phyloP scores from a whole-genome alignment of 1,140 invertebrate genomes.

The Aphaenogaster rudis region DNA sequence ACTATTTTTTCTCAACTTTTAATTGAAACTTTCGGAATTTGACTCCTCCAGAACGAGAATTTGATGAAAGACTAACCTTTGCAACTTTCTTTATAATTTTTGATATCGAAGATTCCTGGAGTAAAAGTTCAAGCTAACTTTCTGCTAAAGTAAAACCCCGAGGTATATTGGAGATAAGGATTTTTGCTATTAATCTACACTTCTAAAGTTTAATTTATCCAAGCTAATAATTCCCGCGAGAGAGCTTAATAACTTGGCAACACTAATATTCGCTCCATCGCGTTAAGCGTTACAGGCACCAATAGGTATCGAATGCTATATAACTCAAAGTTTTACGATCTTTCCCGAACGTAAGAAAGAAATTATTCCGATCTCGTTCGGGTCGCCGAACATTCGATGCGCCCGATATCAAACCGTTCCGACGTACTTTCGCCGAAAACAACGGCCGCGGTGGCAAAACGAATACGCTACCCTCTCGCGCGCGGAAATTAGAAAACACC shows the following conservation, averaged over 20 bases:
- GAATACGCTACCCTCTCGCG: constrained; percentile 40
- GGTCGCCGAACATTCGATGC: constrained; percentile 25
- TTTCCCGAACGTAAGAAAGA: constrained; percentile 8
- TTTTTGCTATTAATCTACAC: constrained; percentile 33
- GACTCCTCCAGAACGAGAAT: background rate
- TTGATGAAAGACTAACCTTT: constrained; percentile 17
- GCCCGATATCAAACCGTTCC: background rate
- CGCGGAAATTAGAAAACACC: constrained; percentile 62
- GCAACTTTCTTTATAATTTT: constrained; percentile 22
- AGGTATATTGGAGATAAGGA: constrained; percentile 31
- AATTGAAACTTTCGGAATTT: background rate
- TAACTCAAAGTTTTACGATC: constrained; percentile 1
- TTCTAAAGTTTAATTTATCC: constrained; percentile 32
- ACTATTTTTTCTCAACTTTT: background rate
- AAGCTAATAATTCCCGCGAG: constrained; percentile 28
- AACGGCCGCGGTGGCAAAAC: constrained; percentile 14
- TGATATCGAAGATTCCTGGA: constrained; percentile 3
- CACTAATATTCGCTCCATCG: background rate
- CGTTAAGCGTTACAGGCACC: background rate
- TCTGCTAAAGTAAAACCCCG: background rate
- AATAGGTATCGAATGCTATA: constrained; percentile 7
- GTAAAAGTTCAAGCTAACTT: constrained; percentile 11
- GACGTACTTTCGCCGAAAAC: constrained; percentile 35
- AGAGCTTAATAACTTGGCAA: background rate
- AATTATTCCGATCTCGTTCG: constrained; percentile 27